Conservation (phyloP, 2,797 vertebrate species). For the Decapterus maruadsi region DNA sequence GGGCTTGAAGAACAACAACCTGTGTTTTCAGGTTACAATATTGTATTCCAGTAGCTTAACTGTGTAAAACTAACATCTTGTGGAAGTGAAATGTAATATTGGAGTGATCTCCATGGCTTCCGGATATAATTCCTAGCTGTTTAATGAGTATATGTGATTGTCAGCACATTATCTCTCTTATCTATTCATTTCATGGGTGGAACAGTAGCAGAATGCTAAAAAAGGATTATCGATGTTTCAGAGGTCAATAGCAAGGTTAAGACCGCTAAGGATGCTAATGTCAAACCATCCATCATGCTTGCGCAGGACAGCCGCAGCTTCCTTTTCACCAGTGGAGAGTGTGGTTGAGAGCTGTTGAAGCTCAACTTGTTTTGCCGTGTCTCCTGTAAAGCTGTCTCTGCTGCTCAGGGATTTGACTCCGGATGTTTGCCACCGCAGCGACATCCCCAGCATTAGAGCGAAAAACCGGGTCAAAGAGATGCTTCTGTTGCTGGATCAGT, state of each 20-base stretch:
- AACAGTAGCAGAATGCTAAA: constrained; percentile 1
- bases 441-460: constrained; percentile 44
- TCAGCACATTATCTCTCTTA: background rate
- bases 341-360: constrained; percentile 25
- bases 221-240: constrained; percentile 21
- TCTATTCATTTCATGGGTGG: constrained; percentile 17
- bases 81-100: background rate
- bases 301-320: background rate
- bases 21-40: background rate
- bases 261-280: constrained; percentile 2
- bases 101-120: background rate
- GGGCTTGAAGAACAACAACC: background rate
- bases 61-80: background rate
- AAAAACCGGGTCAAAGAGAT: constrained; percentile 63
- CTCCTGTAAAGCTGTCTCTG: constrained; percentile 33
- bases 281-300: constrained; percentile 1
- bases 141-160: background rate
- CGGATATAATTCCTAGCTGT: background rate
- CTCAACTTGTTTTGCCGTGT: constrained; percentile 21
- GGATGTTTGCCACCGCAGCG: constrained; percentile 35
- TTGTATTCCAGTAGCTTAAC: background rate
- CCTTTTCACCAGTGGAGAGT: constrained; percentile 17
- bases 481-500: constrained; percentile 48
- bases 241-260: constrained; percentile 17
- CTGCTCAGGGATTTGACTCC: constrained; percentile 43